Evolutionary conservation across 2,797 vertebrate genomes (phyloP), one percentile per base, ranked within the genome.

Genomic region (Pangasius krempfi): DNA sequence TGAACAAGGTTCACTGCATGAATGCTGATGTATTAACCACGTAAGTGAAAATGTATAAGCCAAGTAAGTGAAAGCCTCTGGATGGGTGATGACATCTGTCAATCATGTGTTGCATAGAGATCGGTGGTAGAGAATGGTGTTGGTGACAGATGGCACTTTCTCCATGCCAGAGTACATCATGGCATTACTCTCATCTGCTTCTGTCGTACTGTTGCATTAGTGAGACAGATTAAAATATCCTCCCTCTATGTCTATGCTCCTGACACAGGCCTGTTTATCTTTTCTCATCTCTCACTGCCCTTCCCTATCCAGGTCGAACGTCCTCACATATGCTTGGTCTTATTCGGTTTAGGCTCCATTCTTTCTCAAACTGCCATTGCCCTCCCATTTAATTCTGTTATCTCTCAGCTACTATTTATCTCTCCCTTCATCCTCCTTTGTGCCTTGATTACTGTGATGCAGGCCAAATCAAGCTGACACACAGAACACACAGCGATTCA

Each of bases 221-320:
- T 90, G 89, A 89, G 92, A 88, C 80, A 92, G 93, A 95, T 96
- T 95, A 95, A 91, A 90, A 88, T 91, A 90, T 85, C 86, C 60
- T 81, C 12, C 5, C 50, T 50, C 62, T 44, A 70, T 85, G 73
- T 37, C 58, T 8, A 5, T 50, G 40, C 37, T 50, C 52, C 89
- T 91, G 30, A 70, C 58, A 70, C 37, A 62, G 80, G 56, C 52
- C 44, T 47, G 68, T 80, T 70, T 58, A 50, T 85, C 20, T 78
- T 80, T 70, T 16, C 20, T 66, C 25, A 16, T 56, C 50, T 92
- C 56, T 54, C 30, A 64, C 5, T 58, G 50, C 52, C 37, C 25
- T 87, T 58, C 40, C 83, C 91, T 54, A n/a, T 25, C 5, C 25
- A 54, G 50, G 50, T 87, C 50, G 16, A 54, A 54, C 0, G 14